Evolutionary conservation across 2,113 vertebrate genomes (phyloP).

Genomic region (Octodon degus): DNA sequence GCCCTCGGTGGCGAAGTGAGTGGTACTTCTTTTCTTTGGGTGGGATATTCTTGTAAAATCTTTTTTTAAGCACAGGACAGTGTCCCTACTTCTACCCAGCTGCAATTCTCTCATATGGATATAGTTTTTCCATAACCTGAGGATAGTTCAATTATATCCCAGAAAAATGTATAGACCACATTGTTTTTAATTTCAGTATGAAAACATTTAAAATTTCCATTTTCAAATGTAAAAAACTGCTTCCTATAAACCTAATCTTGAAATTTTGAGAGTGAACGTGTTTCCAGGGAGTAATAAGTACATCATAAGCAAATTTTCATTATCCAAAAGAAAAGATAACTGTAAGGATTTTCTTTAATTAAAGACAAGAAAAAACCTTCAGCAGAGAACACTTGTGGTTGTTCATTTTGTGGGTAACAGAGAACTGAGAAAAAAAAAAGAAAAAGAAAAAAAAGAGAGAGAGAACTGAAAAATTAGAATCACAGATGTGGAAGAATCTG

Average conservation of each 20-base stretch:
- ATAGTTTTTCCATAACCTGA: not conserved
- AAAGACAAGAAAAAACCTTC: not conserved
- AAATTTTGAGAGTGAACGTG: not conserved
- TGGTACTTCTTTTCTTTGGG: slow-evolving; percentile 4
- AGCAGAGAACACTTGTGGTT: not conserved
- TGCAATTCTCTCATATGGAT: slow-evolving; percentile 22
- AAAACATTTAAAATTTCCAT: slow-evolving; percentile 15
- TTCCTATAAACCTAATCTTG: slow-evolving; percentile 1
- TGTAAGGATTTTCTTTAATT: not conserved
- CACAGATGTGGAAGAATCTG: not conserved
- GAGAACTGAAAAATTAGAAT: slow-evolving; percentile 49
- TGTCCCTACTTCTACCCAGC: slow-evolving; percentile 1
- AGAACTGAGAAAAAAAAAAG: not conserved
- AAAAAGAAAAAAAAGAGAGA: too few relatives aligned
- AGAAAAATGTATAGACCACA: not conserved
- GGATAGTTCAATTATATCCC: not conserved
- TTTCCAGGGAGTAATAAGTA: slow-evolving; percentile 5
- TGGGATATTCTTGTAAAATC: not conserved
- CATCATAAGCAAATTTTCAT: not conserved
- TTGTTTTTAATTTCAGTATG: not conserved
- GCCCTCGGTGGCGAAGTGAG: not conserved
- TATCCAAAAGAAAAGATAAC: not conserved
- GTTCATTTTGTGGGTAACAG: not conserved
- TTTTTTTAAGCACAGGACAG: not conserved
- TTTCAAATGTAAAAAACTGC: slow-evolving; percentile 1